These are phyloP conservation scores for Trisateles emortualis DNA, from an alignment of 2,888 invertebrate genomes.

Conservation along the genomic window DNA sequence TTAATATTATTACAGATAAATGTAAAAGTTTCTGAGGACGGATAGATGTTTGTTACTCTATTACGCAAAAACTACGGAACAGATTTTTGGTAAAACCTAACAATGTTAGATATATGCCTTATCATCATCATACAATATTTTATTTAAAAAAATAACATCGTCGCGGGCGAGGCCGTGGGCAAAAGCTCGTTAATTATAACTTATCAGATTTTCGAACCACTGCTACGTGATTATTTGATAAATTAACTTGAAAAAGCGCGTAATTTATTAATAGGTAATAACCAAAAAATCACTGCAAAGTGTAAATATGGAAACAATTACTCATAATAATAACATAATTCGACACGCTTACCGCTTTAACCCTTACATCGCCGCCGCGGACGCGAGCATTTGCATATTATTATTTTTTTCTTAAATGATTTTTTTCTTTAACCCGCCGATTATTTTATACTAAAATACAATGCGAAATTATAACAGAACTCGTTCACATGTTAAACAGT, in stretches of 20 bases:
- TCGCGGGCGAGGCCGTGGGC: too few species aligned
- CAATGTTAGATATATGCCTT: too few species aligned
- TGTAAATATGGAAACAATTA: slow-evolving; percentile 51
- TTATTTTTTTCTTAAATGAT: slow-evolving; percentile 74
- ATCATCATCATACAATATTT: too few species aligned
- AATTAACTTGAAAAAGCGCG: background rate
- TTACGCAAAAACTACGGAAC: too few species aligned
- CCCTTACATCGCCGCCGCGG: slow-evolving; percentile 60
- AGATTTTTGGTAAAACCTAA: too few species aligned
- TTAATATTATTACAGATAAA: too few species aligned
- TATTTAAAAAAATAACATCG: too few species aligned
- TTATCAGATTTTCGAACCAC: too few species aligned
- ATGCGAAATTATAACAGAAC: slow-evolving; percentile 72
- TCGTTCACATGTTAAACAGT: slow-evolving; percentile 77
- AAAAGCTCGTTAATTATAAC: too few species aligned
- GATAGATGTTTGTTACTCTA: too few species aligned
- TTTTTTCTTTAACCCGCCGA: slow-evolving; percentile 62
- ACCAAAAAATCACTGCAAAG: slow-evolving; percentile 7
- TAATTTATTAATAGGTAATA: background rate
- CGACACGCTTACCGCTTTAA: slow-evolving; percentile 53
- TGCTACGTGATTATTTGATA: too few species aligned
- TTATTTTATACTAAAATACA: slow-evolving; percentile 67
- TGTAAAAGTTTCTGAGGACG: too few species aligned
- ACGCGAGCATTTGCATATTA: slow-evolving; percentile 48
- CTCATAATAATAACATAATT: slow-evolving; percentile 51